phyloP scores from a whole-genome alignment of 2,797 vertebrate species.

The Lacerta agilis region DNA sequence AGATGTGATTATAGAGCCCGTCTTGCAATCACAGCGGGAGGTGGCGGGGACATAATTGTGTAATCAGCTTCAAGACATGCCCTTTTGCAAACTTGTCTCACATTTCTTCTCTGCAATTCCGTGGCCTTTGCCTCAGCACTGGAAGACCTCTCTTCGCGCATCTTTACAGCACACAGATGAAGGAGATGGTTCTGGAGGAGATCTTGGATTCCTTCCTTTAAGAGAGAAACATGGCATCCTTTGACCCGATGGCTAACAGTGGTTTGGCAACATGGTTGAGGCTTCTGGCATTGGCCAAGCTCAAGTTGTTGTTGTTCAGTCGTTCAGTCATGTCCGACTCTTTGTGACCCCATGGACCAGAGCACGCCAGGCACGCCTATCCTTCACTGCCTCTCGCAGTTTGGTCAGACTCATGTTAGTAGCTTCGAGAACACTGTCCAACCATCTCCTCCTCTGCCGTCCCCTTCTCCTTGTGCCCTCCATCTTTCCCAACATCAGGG shows the following conservation, averaged over 20 bases:
- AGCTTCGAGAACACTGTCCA: too few relatives aligned
- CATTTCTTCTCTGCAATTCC: background rate
- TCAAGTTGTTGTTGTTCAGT: too few relatives aligned
- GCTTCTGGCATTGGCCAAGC: background rate
- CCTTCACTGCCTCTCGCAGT: too few relatives aligned
- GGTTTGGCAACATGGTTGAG: background rate
- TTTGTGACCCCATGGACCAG: too few relatives aligned
- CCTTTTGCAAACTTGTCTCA: background rate
- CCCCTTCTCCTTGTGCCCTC: too few relatives aligned
- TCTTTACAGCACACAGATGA: too few relatives aligned
- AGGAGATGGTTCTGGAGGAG: background rate
- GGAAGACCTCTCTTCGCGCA: background rate
- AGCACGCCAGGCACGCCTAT: too few relatives aligned
- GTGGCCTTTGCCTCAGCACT: background rate
- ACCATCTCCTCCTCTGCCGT: too few relatives aligned
- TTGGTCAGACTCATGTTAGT: too few relatives aligned
- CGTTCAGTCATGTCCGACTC: too few relatives aligned
- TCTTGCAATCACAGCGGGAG: background rate
- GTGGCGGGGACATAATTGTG: background rate
- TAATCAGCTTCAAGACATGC: background rate
- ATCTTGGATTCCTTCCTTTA: background rate
- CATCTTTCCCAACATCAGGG: too few relatives aligned
- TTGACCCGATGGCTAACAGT: background rate
- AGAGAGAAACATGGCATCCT: background rate
- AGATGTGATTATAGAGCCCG: background rate